phyloP scores from a whole-genome alignment of 2,113 vertebrate species.

The Lasiurus cinereus region DNA sequence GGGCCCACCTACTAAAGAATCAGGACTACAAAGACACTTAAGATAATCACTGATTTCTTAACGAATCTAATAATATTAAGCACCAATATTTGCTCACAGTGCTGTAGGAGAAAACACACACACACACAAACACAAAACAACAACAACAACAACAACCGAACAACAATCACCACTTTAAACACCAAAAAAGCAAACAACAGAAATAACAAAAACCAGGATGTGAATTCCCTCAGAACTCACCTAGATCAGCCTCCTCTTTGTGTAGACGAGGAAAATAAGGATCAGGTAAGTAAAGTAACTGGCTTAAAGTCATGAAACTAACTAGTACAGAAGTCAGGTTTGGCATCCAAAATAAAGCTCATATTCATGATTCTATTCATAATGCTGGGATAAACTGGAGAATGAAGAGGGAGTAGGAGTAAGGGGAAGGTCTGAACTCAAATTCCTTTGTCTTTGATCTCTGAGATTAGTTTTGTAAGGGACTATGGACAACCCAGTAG shows the following conservation, averaged over 20 bases:
- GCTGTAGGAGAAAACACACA: not conserved
- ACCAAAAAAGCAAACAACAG: not conserved
- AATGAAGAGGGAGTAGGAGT: not conserved
- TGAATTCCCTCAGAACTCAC: not conserved
- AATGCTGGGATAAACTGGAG: not conserved
- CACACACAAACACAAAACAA: not conserved
- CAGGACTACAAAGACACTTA: not conserved
- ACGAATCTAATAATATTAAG: not conserved
- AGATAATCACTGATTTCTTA: not conserved
- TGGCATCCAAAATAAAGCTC: not conserved
- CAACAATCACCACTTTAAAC: no score
- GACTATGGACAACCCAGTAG: no score
- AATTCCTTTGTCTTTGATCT: not conserved
- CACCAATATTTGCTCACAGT: not conserved
- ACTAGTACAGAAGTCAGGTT: not conserved
- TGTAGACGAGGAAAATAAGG: not conserved
- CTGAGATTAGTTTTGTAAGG: not conserved
- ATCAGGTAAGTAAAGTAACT: not conserved
- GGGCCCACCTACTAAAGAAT: not conserved
- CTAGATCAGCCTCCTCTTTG: not conserved
- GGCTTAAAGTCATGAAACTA: not conserved
- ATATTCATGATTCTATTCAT: not conserved
- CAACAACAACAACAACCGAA: no score
- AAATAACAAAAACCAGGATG: not conserved
- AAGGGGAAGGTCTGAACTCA: not conserved